phyloP scores from a whole-genome alignment of 1,140 invertebrate genomes.

The Sycophaga agraensis region DNA sequence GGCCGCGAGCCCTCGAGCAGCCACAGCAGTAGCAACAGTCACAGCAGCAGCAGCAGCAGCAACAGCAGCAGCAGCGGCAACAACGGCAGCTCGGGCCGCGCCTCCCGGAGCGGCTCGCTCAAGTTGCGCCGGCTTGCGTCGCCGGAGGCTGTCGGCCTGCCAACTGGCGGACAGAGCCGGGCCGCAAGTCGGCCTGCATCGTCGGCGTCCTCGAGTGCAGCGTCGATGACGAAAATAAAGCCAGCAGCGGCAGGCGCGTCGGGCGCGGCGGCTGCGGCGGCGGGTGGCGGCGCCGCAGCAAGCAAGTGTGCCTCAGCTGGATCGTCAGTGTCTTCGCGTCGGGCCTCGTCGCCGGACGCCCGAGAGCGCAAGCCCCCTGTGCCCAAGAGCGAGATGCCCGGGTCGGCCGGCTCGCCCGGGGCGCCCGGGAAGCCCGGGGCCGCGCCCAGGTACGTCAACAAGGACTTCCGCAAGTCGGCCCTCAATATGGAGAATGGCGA shows the following conservation, averaged over 20 bases:
- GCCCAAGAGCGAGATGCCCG: constrained; percentile 46
- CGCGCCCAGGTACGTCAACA: constrained; percentile 61
- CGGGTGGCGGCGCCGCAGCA: neutral
- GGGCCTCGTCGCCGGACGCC: constrained; percentile 44
- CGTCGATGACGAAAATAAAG: constrained; percentile 54
- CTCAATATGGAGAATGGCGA: constrained; percentile 67
- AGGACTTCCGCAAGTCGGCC: constrained; percentile 75
- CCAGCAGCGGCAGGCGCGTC: constrained; percentile 11
- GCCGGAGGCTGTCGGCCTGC: constrained; percentile 45
- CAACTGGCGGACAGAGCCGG: constrained; percentile 40
- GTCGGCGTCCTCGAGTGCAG: constrained; percentile 34
- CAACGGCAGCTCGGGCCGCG: constrained; percentile 13
- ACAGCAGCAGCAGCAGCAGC: too few species aligned
- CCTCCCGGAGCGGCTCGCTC: constrained; percentile 7
- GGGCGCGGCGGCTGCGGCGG: neutral
- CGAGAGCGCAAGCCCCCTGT: constrained; percentile 54
- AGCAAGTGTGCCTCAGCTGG: constrained; percentile 30
- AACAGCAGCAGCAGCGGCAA: too few species aligned
- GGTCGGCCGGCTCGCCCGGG: constrained; percentile 40
- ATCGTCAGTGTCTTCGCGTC: constrained; percentile 44
- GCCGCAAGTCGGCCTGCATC: constrained; percentile 33
- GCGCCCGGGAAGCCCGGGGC: neutral
- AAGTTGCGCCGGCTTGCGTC: constrained; percentile 46
- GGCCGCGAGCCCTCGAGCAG: too few species aligned
- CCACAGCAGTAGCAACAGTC: too few species aligned